Conservation (phyloP, 1,140 invertebrate species). For the Cephus cinctus region DNA sequence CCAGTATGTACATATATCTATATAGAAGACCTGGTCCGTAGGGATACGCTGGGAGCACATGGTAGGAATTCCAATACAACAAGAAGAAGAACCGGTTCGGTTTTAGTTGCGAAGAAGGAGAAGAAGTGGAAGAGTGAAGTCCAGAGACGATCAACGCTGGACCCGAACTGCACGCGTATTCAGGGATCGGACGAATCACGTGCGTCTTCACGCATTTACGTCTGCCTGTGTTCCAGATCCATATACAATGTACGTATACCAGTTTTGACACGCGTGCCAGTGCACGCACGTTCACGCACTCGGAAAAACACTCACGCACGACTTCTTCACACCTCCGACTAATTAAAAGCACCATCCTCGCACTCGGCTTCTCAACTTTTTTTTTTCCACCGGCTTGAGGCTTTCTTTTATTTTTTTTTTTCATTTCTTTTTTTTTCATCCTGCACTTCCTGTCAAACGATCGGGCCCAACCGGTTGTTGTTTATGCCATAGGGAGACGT, state of each 20-base stretch:
- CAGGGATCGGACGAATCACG: conserved; percentile 2
- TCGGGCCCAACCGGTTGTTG: too few species aligned
- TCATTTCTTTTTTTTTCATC: background rate
- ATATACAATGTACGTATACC: too few species aligned
- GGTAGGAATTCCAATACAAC: conserved; percentile 38
- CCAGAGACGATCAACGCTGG: background rate
- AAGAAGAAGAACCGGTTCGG: conserved; percentile 32
- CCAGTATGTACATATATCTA: too few species aligned
- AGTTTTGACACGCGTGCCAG: too few species aligned
- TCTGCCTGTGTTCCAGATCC: conserved; percentile 8
- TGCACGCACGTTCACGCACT: too few species aligned
- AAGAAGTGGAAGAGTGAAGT: too few species aligned
- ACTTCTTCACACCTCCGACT: conserved; percentile 46
- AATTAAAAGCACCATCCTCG: conserved; percentile 44
- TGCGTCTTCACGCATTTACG: conserved; percentile 21
- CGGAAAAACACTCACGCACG: conserved; percentile 37
- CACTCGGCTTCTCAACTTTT: conserved; percentile 17
- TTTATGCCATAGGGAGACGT: too few species aligned
- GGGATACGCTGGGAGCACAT: too few species aligned
- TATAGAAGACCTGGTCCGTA: too few species aligned
- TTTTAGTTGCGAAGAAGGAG: background rate
- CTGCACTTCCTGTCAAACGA: background rate
- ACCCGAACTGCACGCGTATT: background rate
- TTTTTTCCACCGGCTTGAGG: conserved; percentile 8
- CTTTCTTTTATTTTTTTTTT: conserved; percentile 17